A percentile compares a stretch with the other conserved stretches of the same genome.
Conservation (phyloP, 2,797 vertebrate genomes). For the Parauchenoglanis punctatus region DNA sequence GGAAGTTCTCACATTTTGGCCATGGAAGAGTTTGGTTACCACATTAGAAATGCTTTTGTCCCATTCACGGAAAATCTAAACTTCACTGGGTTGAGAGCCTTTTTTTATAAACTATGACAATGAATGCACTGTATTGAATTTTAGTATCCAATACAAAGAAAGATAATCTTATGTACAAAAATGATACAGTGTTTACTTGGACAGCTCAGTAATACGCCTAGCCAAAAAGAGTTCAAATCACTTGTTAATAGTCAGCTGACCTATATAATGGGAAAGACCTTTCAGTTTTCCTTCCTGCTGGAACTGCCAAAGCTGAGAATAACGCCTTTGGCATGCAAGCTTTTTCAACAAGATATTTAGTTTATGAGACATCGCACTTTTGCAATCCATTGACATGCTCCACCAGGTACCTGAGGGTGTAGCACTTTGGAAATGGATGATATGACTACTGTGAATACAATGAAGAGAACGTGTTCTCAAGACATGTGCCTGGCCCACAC, state of each 20-base stretch:
- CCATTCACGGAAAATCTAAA: slow-evolving; percentile 24
- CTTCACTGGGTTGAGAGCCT: background rate
- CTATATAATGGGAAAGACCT: slow-evolving; percentile 49
- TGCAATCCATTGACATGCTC: slow-evolving; percentile 55
- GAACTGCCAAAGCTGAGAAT: slow-evolving; percentile 39
- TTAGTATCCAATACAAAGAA: slow-evolving; percentile 30
- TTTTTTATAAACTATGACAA: slow-evolving; percentile 8
- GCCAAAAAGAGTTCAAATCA: slow-evolving; percentile 39
- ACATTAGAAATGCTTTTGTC: slow-evolving; percentile 30
- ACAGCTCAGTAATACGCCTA: slow-evolving; percentile 13
- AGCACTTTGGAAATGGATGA: slow-evolving; percentile 48
- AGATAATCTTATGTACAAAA: slow-evolving; percentile 20
- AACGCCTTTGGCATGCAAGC: slow-evolving; percentile 47
- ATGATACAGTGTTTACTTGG: slow-evolving; percentile 34
- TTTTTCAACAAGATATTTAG: slow-evolving; percentile 50
- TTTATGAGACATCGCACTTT: slow-evolving; percentile 54
- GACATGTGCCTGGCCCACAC: slow-evolving; percentile 28
- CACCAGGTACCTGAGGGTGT: slow-evolving; percentile 51
- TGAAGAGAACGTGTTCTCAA: slow-evolving; percentile 46
- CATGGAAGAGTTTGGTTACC: slow-evolving; percentile 5
- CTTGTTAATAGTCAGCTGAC: slow-evolving; percentile 51
- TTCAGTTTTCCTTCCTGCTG: slow-evolving; percentile 53
- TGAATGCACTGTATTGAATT: slow-evolving; percentile 13
- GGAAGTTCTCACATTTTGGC: slow-evolving; percentile 27
- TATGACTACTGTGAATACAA: slow-evolving; percentile 43